Evolutionary conservation across 1,140 invertebrate genomes (phyloP).

Genomic region (Eueides isabella): DNA sequence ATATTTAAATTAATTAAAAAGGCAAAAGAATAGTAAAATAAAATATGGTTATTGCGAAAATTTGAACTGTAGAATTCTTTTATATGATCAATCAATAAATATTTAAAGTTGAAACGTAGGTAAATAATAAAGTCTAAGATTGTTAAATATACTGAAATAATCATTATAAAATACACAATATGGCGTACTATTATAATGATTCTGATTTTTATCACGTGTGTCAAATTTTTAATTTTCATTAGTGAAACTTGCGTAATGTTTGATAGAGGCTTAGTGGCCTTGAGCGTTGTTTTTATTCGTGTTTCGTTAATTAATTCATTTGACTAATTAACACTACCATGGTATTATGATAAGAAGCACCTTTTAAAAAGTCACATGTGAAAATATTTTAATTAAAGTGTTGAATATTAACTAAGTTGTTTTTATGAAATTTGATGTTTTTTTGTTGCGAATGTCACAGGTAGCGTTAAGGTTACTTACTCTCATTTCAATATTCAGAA

Average conservation of each 20-base stretch:
- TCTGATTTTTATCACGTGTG: background rate
- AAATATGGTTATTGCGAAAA: too few relatives aligned
- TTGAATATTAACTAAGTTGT: background rate
- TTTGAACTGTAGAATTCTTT: too few relatives aligned
- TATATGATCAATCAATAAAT: too few relatives aligned
- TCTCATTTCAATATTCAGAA: too few relatives aligned
- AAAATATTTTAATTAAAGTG: background rate
- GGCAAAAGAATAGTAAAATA: too few relatives aligned
- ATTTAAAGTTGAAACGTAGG: too few relatives aligned
- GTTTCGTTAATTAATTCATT: background rate
- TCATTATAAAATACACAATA: background rate
- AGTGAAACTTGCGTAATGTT: background rate
- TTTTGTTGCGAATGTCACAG: too few relatives aligned
- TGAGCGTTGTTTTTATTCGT: background rate
- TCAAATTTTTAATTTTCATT: background rate
- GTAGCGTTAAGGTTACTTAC: too few relatives aligned
- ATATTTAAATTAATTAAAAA: too few relatives aligned
- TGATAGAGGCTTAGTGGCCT: background rate
- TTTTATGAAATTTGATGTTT: too few relatives aligned
- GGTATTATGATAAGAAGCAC: background rate
- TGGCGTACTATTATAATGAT: background rate
- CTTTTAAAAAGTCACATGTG: background rate
- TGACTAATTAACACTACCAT: background rate
- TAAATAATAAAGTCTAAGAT: too few relatives aligned
- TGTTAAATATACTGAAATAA: background rate